These are phyloP conservation scores for Vimba vimba DNA, from an alignment of 2,113 vertebrate species.

Conservation along the genomic window DNA sequence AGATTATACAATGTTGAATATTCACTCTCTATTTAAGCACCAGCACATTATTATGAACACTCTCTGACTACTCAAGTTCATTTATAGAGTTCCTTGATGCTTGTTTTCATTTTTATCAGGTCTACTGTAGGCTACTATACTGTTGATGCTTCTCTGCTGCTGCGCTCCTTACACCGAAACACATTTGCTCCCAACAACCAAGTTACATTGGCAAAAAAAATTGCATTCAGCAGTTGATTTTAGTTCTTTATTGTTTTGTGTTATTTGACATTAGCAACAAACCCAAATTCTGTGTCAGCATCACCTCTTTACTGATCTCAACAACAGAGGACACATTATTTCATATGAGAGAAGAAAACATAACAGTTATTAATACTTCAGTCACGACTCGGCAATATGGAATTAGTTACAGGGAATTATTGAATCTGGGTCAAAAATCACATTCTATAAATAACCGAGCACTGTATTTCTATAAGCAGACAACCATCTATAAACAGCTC, in stretches of 20 bases:
- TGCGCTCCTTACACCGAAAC: not conserved
- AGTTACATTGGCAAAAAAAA: not conserved
- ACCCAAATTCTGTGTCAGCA: not conserved
- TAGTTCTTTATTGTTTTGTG: not conserved
- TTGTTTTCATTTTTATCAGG: not conserved
- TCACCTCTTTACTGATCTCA: not conserved
- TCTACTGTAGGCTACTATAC: not conserved
- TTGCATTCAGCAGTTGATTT: not conserved
- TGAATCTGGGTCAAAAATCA: constrained; percentile 60
- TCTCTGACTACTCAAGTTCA: too few relatives aligned
- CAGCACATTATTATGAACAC: too few relatives aligned
- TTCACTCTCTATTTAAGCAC: too few relatives aligned
- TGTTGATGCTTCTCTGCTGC: not conserved
- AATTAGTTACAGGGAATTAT: constrained; percentile 43
- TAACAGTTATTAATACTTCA: constrained; percentile 55
- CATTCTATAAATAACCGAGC: constrained; percentile 50
- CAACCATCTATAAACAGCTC: constrained; percentile 33
- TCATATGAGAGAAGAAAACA: constrained; percentile 20
- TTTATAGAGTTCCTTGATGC: not conserved
- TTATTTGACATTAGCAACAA: constrained; percentile 23
- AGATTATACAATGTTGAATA: too few relatives aligned
- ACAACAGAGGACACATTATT: constrained; percentile 11
- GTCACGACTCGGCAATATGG: constrained; percentile 59
- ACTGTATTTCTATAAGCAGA: constrained; percentile 46
- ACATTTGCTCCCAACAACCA: not conserved